phyloP scores from a whole-genome alignment of 2,113 vertebrate genomes.

The Heterotilapia buettikoferi region DNA sequence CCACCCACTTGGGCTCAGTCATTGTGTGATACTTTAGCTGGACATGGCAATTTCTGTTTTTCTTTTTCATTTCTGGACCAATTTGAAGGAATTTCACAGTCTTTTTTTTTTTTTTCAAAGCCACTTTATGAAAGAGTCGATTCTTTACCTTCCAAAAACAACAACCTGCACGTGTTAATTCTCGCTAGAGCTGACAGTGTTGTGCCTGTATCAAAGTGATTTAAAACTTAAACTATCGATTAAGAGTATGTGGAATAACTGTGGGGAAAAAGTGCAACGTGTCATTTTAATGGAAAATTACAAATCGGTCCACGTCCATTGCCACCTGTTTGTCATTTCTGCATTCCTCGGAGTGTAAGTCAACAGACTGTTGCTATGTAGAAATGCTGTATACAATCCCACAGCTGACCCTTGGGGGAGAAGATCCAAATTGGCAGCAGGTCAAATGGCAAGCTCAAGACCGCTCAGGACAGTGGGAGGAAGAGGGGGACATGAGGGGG shows the following conservation, averaged over 20 bases:
- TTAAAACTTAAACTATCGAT: not conserved
- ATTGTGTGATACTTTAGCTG: constrained; percentile 32
- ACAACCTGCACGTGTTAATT: constrained; percentile 33
- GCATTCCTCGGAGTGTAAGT: not conserved
- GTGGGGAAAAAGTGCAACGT: not conserved
- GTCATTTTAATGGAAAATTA: not conserved
- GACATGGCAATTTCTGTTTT: constrained; percentile 9
- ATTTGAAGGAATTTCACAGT: constrained; percentile 26
- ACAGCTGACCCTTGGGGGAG: constrained; percentile 16
- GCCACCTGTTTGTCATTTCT: constrained; percentile 31
- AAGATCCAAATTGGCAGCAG: constrained; percentile 10
- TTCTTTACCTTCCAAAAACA: constrained; percentile 44
- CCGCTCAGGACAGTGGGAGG: constrained; percentile 21
- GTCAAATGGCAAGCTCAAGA: constrained; percentile 43
- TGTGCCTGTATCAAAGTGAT: not conserved
- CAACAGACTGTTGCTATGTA: constrained; percentile 32
- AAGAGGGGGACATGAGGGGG: constrained; percentile 13
- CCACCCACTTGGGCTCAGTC: constrained; percentile 1
- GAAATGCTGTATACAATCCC: not conserved
- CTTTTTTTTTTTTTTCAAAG: constrained; percentile 4
- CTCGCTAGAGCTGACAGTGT: not conserved
- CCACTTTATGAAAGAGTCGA: constrained; percentile 40
- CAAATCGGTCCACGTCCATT: not conserved
- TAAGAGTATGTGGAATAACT: not conserved
- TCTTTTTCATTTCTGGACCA: constrained; percentile 25